A percentile compares a stretch with the other conserved stretches of the same genome.
Conservation (phyloP, 2,113 vertebrate species). For the Salvator merianae region DNA sequence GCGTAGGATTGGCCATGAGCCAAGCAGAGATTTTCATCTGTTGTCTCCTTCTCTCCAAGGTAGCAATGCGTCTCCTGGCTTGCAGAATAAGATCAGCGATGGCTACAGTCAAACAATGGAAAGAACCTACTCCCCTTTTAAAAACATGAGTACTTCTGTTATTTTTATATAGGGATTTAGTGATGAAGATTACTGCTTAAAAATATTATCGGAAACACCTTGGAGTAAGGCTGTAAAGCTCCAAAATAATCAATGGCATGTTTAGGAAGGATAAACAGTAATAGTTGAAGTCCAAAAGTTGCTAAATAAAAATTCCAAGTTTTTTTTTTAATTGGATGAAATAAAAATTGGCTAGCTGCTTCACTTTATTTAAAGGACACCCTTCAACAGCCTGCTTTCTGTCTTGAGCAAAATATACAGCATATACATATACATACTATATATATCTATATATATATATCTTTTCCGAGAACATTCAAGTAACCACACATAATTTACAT, state of each 20-base stretch:
- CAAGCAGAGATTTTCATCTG: not conserved
- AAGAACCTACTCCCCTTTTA: not conserved
- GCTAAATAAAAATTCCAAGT: slow-evolving; percentile 45
- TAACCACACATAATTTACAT: slow-evolving; percentile 81
- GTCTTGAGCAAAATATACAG: slow-evolving; percentile 86
- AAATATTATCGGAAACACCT: not conserved
- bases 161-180: not conserved
- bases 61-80: too few relatives aligned
- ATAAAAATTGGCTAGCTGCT: slow-evolving; percentile 64
- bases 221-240: not conserved
- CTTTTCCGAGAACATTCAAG: slow-evolving; percentile 80
- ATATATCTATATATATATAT: slow-evolving; percentile 44
- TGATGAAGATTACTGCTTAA: not conserved
- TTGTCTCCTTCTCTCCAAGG: too few relatives aligned
- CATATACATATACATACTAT: slow-evolving; percentile 52
- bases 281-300: slow-evolving; percentile 23
- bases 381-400: slow-evolving; percentile 37
- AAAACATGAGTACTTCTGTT: not conserved
- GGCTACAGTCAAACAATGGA: not conserved
- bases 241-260: not conserved
- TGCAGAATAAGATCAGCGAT: not conserved
- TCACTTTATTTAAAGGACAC: slow-evolving; percentile 55
- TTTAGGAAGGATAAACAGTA: not conserved
- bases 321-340: slow-evolving; percentile 73
- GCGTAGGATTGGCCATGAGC: not conserved